Evolutionary conservation across 2,888 invertebrate genomes (phyloP).

Genomic region (Archaeoteleia sp.): DNA sequence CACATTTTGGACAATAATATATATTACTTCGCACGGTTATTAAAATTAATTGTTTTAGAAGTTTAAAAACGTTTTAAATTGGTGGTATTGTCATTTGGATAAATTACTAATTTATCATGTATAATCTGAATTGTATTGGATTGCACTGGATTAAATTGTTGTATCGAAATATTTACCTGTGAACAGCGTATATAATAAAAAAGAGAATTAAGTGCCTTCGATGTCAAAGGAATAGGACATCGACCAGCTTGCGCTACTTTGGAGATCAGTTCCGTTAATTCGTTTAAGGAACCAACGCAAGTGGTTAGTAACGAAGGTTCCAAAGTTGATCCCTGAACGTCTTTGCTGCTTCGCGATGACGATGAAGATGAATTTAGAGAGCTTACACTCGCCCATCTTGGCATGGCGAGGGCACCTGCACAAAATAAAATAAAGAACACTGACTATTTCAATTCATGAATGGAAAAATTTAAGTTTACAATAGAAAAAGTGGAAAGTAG

Average conservation of each 20-base stretch:
- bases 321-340: slow-evolving; percentile 67
- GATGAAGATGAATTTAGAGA: slow-evolving; percentile 78
- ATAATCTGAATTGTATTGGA: no score
- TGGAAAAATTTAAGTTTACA: no score
- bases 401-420: slow-evolving; percentile 86
- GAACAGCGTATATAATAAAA: slow-evolving; percentile 96
- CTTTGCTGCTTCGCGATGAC: slow-evolving; percentile 76
- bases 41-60: no score
- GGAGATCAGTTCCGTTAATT: slow-evolving; percentile 83
- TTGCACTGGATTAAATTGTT: no score
- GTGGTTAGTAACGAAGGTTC: slow-evolving; percentile 88
- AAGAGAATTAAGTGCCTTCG: slow-evolving; percentile 85
- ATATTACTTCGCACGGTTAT: no score
- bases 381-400: slow-evolving; percentile 86
- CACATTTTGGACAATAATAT: slow-evolving; percentile 11
- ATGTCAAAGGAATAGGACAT: slow-evolving; percentile 77
- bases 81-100: no score
- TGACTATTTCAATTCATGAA: no score
- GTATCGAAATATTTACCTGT: slow-evolving; percentile 78
- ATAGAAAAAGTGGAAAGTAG: no score
- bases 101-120: no score
- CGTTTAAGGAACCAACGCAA: slow-evolving; percentile 89
- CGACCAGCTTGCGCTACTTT: slow-evolving; percentile 79
- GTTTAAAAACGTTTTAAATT: no score
- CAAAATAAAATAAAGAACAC: not conserved